A percentile compares a stretch with the other conserved stretches of the same genome.
These are phyloP conservation scores for Gasteruption jaculator DNA, from an alignment of 2,888 invertebrate genomes.

Conservation along the genomic window DNA sequence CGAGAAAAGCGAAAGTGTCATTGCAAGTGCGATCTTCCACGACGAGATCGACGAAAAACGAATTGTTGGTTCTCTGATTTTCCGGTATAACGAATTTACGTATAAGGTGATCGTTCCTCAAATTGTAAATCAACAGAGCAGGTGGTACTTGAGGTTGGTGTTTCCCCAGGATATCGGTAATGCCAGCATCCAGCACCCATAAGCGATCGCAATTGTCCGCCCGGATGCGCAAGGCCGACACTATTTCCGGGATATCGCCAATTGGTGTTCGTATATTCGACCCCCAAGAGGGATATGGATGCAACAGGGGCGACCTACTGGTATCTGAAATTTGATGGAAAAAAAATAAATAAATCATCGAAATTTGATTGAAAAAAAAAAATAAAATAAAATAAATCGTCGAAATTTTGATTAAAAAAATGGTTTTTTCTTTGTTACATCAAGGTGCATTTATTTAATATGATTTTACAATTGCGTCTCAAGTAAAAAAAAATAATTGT, in stretches of 20 bases:
- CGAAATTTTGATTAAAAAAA: no score
- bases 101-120: slow-evolving; percentile 67
- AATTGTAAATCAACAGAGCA: slow-evolving; percentile 67
- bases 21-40: slow-evolving; percentile 69
- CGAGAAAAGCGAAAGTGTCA: slow-evolving; percentile 69
- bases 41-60: slow-evolving; percentile 72
- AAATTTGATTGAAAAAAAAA: no score
- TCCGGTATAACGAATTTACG: slow-evolving; percentile 63
- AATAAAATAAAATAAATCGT: no score
- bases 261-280: slow-evolving; percentile 60
- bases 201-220: slow-evolving; percentile 73
- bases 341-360: no score
- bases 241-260: slow-evolving; percentile 60
- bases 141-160: slow-evolving; percentile 57
- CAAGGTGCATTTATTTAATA: no score
- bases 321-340: slow-evolving; percentile 63
- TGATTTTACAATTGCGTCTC: no score
- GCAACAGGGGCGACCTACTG: slow-evolving; percentile 64
- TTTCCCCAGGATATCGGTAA: slow-evolving; percentile 58
- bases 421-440: no score
- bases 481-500: no score
- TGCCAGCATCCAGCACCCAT: slow-evolving; percentile 76
- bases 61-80: slow-evolving; percentile 63
- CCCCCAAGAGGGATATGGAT: slow-evolving; percentile 78
- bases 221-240: slow-evolving; percentile 69